Percentiles rank a stretch among this genome's conserved stretches.
These are phyloP conservation scores for Pteropus alecto DNA, from an alignment of 2,113 vertebrate species.

Conservation along the genomic window DNA sequence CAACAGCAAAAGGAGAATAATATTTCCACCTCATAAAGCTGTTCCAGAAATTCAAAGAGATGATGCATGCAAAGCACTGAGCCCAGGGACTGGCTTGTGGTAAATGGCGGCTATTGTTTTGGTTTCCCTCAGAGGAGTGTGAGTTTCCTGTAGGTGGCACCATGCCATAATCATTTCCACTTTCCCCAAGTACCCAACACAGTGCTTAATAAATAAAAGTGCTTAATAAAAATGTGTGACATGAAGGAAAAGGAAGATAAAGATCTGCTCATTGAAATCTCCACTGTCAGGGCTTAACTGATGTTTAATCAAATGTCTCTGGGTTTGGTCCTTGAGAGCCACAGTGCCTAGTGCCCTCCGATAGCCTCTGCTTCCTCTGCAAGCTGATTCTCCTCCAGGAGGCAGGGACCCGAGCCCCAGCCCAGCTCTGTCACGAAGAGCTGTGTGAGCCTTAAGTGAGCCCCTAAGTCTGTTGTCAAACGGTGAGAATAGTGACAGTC, in stretches of 20 bases:
- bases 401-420: too few species aligned
- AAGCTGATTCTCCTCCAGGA: background rate
- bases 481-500: background rate
- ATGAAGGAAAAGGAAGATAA: background rate
- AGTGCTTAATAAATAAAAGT: background rate
- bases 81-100: background rate
- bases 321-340: background rate
- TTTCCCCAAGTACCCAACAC: background rate
- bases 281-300: background rate
- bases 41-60: background rate
- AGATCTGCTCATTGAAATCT: background rate
- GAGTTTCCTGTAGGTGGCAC: background rate
- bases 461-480: background rate
- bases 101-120: background rate
- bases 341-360: background rate
- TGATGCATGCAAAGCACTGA: background rate
- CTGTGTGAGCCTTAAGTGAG: background rate
- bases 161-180: background rate
- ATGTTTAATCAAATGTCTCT: background rate
- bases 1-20: background rate
- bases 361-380: background rate
- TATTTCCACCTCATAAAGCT: background rate
- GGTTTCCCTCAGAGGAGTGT: background rate
- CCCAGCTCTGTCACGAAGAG: background rate
- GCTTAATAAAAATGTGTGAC: background rate